Base-by-base conservation (phyloP, 2,888 invertebrate genomes). In the Nephrocerus scutellatus region DNA sequence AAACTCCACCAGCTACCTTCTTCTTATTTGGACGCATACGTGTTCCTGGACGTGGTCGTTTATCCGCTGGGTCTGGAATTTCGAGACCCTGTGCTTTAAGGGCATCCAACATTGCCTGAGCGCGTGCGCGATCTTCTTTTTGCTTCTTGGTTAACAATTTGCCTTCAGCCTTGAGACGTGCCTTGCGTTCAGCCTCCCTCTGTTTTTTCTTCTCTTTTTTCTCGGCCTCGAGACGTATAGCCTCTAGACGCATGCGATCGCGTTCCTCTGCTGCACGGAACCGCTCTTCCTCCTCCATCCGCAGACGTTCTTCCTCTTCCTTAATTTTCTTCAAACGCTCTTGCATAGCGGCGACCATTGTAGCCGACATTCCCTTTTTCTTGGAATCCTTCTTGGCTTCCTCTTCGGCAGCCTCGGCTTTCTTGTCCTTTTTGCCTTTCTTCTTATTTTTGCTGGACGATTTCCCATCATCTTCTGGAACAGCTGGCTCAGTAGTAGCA, bases 131-230 rank as follows among this genome's bases (percentile, higher is more conserved):
- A 54, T 91, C 91, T 49, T 86, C 86, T 63, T 90, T 93, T 63
- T 98, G 93, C 66, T 93, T 93, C 1, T 88, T 82, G 3, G 93
- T 93, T 41, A 96, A 70, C 21, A 92, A 73, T 69, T 92, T 96
- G 3, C 97, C 97, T 70, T 96, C 96, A n/a, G 88, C 89, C 67
- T 96, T 96, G 52, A 92, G 73, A 59, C 90, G 76, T 57, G 91
- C 91, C 66, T 89, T 91, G 33, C 87, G 77, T 60, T 93, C 93
- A 59, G 90, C 91, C 69, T 93, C 90, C 60, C 89, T 89, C 57
- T 84, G 83, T 62, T 91, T 96, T 63, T 84, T 90, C 59, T 78
- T 80, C 50, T 88, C 89, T 60, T 86, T 92, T 46, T 77, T 74
- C 63, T 96, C 95, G 55, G 88, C 83, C 62, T 95, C 95, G 47